phyloP scores from a whole-genome alignment of 1,140 invertebrate species.

The Drosophila ficusphila region DNA sequence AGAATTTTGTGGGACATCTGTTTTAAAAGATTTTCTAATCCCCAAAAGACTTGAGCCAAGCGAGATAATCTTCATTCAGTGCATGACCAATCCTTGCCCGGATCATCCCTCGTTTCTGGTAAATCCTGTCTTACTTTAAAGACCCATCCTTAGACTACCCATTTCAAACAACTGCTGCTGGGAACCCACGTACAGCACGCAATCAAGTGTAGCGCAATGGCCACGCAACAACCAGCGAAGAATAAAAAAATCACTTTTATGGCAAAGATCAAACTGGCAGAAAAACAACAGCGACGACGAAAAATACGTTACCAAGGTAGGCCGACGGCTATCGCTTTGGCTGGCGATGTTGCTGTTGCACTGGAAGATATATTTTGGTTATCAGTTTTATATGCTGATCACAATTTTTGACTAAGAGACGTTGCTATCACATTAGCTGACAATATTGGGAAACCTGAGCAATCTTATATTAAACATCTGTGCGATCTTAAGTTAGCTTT shows the following conservation, averaged over 20 bases:
- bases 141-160: conserved; percentile 11
- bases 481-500: no score
- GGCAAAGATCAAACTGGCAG: conserved; percentile 80
- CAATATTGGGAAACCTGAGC: no score
- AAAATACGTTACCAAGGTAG: conserved; percentile 77
- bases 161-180: conserved; percentile 33
- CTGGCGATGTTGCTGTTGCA: conserved; percentile 20
- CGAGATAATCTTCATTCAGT: background rate
- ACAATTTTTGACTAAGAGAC: no score
- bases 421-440: no score
- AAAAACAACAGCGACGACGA: conserved; percentile 53
- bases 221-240: conserved; percentile 67
- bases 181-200: conserved; percentile 70
- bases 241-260: conserved; percentile 79
- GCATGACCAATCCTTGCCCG: conserved; percentile 1
- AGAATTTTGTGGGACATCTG: background rate
- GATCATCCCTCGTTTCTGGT: conserved; percentile 31
- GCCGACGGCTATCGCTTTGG: conserved; percentile 38
- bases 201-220: conserved; percentile 74
- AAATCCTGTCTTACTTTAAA: conserved; percentile 28
- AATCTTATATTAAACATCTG: no score
- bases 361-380: background rate
- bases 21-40: background rate
- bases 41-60: background rate
- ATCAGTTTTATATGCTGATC: no score